Conservation (phyloP, 1,140 invertebrate genomes). For the Drosophila nasuta region DNA sequence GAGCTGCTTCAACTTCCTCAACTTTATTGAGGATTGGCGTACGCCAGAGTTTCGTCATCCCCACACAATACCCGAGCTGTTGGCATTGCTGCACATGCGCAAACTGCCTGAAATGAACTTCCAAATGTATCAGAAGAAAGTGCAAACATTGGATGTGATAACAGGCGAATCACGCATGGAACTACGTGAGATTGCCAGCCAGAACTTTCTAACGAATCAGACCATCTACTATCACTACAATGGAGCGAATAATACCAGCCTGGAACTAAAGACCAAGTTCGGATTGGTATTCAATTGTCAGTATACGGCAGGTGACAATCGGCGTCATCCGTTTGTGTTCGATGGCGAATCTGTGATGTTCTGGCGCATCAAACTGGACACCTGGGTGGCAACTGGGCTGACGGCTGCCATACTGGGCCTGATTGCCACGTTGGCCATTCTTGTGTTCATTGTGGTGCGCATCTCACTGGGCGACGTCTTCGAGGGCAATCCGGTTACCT, state of each 20-base stretch:
- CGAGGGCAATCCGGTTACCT: constrained; percentile 86
- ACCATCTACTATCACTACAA: constrained; percentile 83
- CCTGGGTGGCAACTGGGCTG: constrained; percentile 86
- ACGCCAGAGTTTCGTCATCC: constrained; percentile 58
- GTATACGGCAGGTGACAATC: constrained; percentile 74
- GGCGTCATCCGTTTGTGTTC: constrained; percentile 76
- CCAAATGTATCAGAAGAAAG: constrained; percentile 78
- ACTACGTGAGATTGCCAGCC: constrained; percentile 72
- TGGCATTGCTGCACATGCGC: constrained; percentile 70
- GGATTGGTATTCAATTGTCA: constrained; percentile 82
- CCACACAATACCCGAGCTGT: constrained; percentile 58
- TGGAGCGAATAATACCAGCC: constrained; percentile 69
- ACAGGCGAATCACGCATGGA: constrained; percentile 65
- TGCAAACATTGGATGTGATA: constrained; percentile 56
- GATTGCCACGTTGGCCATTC: constrained; percentile 85
- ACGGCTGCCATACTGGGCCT: constrained; percentile 85
- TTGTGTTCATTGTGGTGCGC: constrained; percentile 85
- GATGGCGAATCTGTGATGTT: constrained; percentile 83
- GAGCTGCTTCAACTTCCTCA: constrained; percentile 75
- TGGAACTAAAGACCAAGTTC: constrained; percentile 80
- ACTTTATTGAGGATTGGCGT: constrained; percentile 80
- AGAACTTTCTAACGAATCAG: constrained; percentile 79
- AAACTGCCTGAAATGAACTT: constrained; percentile 74
- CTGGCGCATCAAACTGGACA: constrained; percentile 84
- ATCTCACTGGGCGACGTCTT: constrained; percentile 85